These are phyloP conservation scores for Dinoponera quadriceps DNA, from an alignment of 1,140 invertebrate species.

Conservation along the genomic window DNA sequence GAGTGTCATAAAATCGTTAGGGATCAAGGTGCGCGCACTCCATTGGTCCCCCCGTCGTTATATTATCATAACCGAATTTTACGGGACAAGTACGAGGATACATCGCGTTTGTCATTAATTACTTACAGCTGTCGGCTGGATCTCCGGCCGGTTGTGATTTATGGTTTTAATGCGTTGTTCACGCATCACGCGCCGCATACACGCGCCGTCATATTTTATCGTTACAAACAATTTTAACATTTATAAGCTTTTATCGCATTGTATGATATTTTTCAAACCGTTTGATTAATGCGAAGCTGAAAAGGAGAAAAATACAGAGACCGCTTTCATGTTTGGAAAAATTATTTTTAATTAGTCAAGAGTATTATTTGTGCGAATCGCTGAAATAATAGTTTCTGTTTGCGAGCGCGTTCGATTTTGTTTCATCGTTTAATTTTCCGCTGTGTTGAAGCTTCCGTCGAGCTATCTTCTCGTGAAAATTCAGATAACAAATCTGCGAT, in stretches of 20 bases:
- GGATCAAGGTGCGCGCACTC: not conserved
- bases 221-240: not conserved
- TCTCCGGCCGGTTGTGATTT: conserved; percentile 7
- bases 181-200: not conserved
- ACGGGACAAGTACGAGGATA: not conserved
- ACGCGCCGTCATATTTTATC: conserved; percentile 17
- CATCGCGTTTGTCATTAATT: conserved; percentile 24
- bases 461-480: too few species aligned
- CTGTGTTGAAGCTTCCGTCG: too few species aligned
- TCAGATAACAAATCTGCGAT: too few species aligned
- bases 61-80: conserved; percentile 8
- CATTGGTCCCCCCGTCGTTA: not conserved
- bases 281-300: not conserved
- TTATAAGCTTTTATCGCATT: not conserved
- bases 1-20: conserved; percentile 4
- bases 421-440: too few species aligned
- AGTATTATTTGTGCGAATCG: too few species aligned
- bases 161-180: conserved; percentile 18
- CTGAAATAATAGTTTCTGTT: too few species aligned
- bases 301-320: not conserved
- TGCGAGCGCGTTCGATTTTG: too few species aligned
- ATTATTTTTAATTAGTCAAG: too few species aligned
- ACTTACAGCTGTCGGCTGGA: conserved; percentile 13
- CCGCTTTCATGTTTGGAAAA: too few species aligned
- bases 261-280: conserved; percentile 4